Conservation (phyloP, 2,888 invertebrate species). For the Lordiphosa andalusiaca region DNA sequence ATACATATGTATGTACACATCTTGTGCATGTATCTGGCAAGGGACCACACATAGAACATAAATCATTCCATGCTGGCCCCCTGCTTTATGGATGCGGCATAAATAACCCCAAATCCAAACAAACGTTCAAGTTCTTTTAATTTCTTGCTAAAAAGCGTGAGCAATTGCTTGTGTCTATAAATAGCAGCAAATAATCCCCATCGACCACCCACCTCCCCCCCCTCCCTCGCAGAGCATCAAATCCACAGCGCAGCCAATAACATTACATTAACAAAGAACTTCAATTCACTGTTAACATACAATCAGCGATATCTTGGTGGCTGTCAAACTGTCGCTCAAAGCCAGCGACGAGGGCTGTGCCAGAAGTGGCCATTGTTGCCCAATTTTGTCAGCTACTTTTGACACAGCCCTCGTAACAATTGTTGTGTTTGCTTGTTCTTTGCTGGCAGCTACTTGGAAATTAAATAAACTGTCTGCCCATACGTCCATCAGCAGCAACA, state of each 20-base stretch:
- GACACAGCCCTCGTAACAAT: slow-evolving; percentile 5
- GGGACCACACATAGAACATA: slow-evolving; percentile 35
- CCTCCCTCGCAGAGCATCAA: too few relatives aligned
- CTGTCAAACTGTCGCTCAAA: slow-evolving; percentile 22
- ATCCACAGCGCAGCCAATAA: too few relatives aligned
- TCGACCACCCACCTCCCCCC: too few relatives aligned
- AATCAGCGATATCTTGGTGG: slow-evolving; percentile 1
- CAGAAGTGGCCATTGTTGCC: too few relatives aligned
- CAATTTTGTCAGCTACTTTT: neutral
- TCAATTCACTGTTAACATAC: slow-evolving; percentile 2
- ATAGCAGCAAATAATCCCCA: slow-evolving; percentile 4
- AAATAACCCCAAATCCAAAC: slow-evolving; percentile 55
- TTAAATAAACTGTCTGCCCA: slow-evolving; percentile 59
- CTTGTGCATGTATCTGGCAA: neutral
- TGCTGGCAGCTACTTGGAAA: slow-evolving; percentile 32
- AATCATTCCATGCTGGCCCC: slow-evolving; percentile 47
- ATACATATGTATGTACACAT: too few relatives aligned
- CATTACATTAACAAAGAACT: too few relatives aligned
- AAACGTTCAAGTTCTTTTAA: slow-evolving; percentile 28
- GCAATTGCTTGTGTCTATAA: slow-evolving; percentile 16
- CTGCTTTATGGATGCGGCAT: slow-evolving; percentile 23
- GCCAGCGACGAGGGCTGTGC: neutral
- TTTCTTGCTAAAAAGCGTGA: slow-evolving; percentile 35
- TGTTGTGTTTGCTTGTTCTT: slow-evolving; percentile 1
- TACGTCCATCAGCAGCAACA: slow-evolving; percentile 24